Evolutionary conservation across 2,113 vertebrate species (phyloP).

Genomic region (Labrus mixtus): DNA sequence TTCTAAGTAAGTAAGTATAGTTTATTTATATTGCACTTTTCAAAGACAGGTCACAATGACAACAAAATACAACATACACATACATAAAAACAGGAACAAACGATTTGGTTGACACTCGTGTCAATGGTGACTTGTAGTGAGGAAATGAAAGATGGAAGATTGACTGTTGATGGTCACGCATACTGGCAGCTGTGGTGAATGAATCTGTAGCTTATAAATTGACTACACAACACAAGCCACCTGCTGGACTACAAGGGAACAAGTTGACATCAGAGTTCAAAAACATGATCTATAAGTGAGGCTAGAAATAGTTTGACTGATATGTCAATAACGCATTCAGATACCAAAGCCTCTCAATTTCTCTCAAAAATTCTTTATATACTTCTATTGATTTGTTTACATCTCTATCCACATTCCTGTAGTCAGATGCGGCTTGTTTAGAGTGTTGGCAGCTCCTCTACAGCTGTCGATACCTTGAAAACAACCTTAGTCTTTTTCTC

Average conservation of each 20-base stretch:
- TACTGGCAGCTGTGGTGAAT: constrained; percentile 29
- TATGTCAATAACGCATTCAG: too few species aligned
- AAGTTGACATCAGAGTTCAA: constrained; percentile 30
- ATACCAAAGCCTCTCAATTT: too few species aligned
- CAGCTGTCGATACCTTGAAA: constrained; percentile 33
- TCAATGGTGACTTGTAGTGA: background rate
- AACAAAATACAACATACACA: too few species aligned
- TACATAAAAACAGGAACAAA: too few species aligned
- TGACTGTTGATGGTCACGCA: constrained; percentile 46
- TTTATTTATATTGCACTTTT: too few species aligned
- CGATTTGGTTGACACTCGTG: constrained; percentile 11
- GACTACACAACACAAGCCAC: constrained; percentile 40
- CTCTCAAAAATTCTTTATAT: too few species aligned
- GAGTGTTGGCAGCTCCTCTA: background rate
- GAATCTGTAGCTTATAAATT: constrained; percentile 52
- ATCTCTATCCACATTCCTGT: constrained; percentile 8
- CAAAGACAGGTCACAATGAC: too few species aligned
- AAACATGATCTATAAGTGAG: too few species aligned
- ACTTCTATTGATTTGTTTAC: background rate
- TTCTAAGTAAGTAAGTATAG: too few species aligned
- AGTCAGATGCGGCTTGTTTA: constrained; percentile 1
- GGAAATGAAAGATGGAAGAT: constrained; percentile 29
- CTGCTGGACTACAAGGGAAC: constrained; percentile 31
- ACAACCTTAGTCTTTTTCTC: constrained; percentile 30
- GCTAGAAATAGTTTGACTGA: too few species aligned